Conservation (phyloP, 2,113 vertebrate genomes). For the Rattus norvegicus region GRCr8 NC_086019.1:64893001-64893500, state of each 20-base stretch:
- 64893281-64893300: accelerated
- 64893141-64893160: too few species aligned
- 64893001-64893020: neutral
- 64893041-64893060: too few species aligned
- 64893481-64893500: neutral
- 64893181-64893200: neutral
- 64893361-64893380: neutral
- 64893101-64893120: neutral
- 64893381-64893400: neutral
- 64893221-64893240: neutral
- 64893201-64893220: neutral
- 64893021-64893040: neutral
- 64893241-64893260: neutral
- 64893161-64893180: too few species aligned
- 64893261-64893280: neutral
- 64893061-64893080: neutral
- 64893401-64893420: neutral
- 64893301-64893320: accelerated
- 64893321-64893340: neutral
- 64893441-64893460: neutral
- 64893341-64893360: neutral
- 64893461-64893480: neutral
- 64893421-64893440: neutral
- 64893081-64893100: neutral
- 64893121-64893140: neutral